A percentile compares a stretch with the other conserved stretches of the same genome.
Evolutionary conservation across 1,140 invertebrate species (phyloP).

Genomic region (Heterodera schachtii): DNA sequence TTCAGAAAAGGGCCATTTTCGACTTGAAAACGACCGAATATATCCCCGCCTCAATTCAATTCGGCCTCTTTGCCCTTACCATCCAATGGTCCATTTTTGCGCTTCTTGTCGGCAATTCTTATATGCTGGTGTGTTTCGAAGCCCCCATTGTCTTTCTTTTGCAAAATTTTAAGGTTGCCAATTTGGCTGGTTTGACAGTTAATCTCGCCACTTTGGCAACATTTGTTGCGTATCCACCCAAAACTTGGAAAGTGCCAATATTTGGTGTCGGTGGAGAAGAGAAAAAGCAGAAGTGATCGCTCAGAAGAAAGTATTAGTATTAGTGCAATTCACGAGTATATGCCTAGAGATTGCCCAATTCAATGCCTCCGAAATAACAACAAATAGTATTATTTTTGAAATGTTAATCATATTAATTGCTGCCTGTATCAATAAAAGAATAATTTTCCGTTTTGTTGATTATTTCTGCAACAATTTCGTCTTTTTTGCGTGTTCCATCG

Average conservation of each 20-base stretch:
- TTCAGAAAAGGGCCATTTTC: slow-evolving; percentile 57
- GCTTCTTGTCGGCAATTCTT: slow-evolving; percentile 51
- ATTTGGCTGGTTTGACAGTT: slow-evolving; percentile 58
- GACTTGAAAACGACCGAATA: slow-evolving; percentile 59
- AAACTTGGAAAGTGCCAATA: slow-evolving; percentile 64
- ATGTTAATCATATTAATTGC: not conserved
- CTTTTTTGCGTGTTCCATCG: not conserved
- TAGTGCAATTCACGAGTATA: too few species aligned
- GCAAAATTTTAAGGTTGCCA: slow-evolving; percentile 54
- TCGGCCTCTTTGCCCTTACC: slow-evolving; percentile 58
- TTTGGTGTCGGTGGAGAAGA: slow-evolving; percentile 46
- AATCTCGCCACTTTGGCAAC: slow-evolving; percentile 57
- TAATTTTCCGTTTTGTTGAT: not conserved
- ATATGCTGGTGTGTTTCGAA: slow-evolving; percentile 52
- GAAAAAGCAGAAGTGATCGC: not conserved
- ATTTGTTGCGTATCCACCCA: slow-evolving; percentile 61
- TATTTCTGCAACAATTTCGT: not conserved
- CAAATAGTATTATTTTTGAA: too few species aligned
- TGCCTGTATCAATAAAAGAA: not conserved
- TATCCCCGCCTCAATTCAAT: slow-evolving; percentile 61
- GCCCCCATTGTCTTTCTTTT: not conserved
- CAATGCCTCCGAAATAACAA: not conserved
- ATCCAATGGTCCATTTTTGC: slow-evolving; percentile 62
- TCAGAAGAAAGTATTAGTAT: too few species aligned
- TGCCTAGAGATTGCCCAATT: not conserved